Evolutionary conservation across 2,888 invertebrate species (phyloP).

Genomic region (Maniola hyperantus): DNA sequence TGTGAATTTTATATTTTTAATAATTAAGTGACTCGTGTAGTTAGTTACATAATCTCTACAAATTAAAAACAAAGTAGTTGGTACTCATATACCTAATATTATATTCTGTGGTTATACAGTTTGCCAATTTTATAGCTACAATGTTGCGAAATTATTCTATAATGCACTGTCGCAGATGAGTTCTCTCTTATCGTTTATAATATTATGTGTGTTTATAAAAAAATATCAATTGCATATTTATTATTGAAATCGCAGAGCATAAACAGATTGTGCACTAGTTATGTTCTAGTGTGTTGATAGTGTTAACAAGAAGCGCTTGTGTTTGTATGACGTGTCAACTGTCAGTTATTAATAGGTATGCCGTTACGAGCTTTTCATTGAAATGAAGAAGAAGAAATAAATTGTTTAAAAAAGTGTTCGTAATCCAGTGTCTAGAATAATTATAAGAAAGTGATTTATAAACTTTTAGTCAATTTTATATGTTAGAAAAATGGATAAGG

Average conservation of each 20-base stretch:
- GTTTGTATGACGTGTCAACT: background rate
- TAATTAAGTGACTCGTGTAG: no score
- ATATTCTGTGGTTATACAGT: no score
- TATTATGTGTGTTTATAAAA: no score
- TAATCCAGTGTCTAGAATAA: background rate
- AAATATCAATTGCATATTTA: background rate
- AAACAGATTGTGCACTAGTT: background rate
- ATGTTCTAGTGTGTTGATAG: background rate
- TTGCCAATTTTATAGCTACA: no score
- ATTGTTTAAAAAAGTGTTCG: background rate
- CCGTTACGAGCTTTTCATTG: background rate
- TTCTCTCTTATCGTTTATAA: no score
- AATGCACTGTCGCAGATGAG: no score
- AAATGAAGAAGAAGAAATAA: background rate
- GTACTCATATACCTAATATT: no score
- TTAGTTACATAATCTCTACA: no score
- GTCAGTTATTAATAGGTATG: conserved; percentile 1
- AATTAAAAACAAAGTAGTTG: no score
- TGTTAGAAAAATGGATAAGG: conserved; percentile 3
- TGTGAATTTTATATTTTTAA: no score
- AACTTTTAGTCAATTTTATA: background rate
- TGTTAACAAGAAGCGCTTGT: conserved; percentile 7
- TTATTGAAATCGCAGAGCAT: background rate
- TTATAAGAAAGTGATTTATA: background rate
- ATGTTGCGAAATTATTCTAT: no score